Evolutionary conservation across 1,140 invertebrate genomes (phyloP), one percentile per base, ranked within the genome.

Genomic region (Mizuhopecten yessoensis): DNA sequence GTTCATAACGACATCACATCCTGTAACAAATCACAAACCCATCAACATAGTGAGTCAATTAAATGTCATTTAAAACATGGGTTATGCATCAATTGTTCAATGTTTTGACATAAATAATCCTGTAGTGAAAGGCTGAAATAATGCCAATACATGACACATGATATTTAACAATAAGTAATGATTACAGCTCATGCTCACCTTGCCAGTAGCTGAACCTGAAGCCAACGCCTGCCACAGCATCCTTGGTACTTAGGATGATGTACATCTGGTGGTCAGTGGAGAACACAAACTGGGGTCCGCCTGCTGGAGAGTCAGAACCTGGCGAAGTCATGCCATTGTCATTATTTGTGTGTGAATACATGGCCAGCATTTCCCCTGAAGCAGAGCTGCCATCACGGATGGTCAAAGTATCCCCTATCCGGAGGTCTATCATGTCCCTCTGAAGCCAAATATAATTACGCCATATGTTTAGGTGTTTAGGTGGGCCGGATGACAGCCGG

Each of bases 231-330:
- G 88, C 15, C 3, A 36, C 91, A 33, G 90, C 57, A 33, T 36
- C 34, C 2, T 49, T 86, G 17, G 93, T 94, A 33, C 90, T 93
- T 34, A 94, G 39, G 33, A 92, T 86, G 20, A 94, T 75, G 39
- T 93, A 92, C 57, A 94, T 89, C 34, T 75, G 20, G n/a, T 91
- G 45, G 17, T 91, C 92, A 34, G 94, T 94, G n/a, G 94, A 93
- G n/a, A 92, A 88, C 0, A 94, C 86, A 45, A 92, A 90, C 11
- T 88, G 86, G 0, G 93, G 92, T 3, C 91, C 91, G 29, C 39
- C 87, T 17, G 75, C 7, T 9, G 88, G 88, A 34, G 86, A 29
- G 13, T 49, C 88, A 20, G 33, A 34, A 17, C 9, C 15, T 3
- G 90, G 45, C 33, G 45, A 23, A 20, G 34, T 23, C 17, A 29